Conservation (phyloP, 2,797 vertebrate species). For the Pagetopsis macropterus region DNA sequence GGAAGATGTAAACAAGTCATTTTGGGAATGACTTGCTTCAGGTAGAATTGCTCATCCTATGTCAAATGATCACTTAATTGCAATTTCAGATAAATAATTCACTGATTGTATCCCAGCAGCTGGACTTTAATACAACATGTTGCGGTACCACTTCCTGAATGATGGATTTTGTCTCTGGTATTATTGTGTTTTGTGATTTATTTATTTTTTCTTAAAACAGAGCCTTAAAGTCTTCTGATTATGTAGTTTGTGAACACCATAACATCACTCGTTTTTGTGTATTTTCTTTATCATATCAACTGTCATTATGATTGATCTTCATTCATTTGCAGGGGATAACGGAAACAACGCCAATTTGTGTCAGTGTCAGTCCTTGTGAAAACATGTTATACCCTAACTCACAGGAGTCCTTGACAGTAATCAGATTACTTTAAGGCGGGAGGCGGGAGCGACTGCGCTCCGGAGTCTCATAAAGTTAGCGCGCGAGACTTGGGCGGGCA, state of each 20-base stretch:
- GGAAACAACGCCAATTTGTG: neutral
- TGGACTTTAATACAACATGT: neutral
- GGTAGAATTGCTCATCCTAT: neutral
- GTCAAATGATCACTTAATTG: neutral
- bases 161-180: neutral
- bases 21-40: neutral
- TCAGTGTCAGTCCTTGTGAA: neutral
- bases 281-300: neutral
- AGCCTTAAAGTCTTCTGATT: neutral
- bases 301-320: neutral
- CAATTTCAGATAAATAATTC: neutral
- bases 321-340: neutral
- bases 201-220: neutral
- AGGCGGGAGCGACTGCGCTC: conserved; percentile 62
- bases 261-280: too few relatives aligned
- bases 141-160: neutral
- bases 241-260: neutral
- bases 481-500: conserved; percentile 65
- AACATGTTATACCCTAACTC: neutral
- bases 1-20: too few relatives aligned
- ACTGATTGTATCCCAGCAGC: neutral
- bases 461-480: conserved; percentile 76
- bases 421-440: conserved; percentile 49
- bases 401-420: conserved; percentile 7
- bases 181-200: neutral